Evolutionary conservation across 2,113 vertebrate genomes (phyloP).

Genomic region (Mobula hypostoma): DNA sequence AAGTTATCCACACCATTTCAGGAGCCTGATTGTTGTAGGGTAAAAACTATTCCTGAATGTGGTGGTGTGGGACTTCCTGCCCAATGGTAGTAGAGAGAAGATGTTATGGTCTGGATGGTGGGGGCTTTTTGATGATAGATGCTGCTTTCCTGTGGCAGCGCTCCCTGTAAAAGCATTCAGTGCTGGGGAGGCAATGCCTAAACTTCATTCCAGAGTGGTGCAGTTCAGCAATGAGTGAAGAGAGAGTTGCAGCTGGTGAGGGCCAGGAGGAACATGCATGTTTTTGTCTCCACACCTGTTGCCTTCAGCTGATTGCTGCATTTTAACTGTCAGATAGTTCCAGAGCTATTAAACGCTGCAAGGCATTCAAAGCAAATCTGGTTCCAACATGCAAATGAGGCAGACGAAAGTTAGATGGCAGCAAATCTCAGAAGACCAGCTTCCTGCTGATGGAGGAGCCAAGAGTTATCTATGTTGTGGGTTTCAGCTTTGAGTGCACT

Average conservation of each 20-base stretch:
- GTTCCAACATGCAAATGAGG: neutral
- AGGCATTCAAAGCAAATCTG: neutral
- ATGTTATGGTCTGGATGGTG: no score
- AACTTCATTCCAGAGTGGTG: neutral
- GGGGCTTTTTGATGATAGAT: no score
- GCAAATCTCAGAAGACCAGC: conserved; percentile 29
- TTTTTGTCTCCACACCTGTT: neutral
- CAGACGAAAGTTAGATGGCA: conserved; percentile 34
- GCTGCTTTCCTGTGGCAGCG: no score
- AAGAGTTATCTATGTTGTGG: conserved; percentile 1
- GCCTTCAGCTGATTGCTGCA: neutral
- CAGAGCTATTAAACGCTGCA: neutral
- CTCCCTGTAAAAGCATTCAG: no score
- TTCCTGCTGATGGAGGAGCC: neutral
- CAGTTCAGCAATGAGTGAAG: neutral
- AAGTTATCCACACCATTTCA: no score
- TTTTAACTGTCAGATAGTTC: neutral
- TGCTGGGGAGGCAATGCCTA: no score
- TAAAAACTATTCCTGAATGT: no score
- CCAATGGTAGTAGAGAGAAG: no score
- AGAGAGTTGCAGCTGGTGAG: no score
- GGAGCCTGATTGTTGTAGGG: no score
- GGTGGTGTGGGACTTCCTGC: no score
- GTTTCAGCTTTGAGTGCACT: neutral
- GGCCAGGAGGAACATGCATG: neutral